Evolutionary conservation across 2,797 vertebrate genomes (phyloP).

Genomic region (Pangasius djambal): DNA sequence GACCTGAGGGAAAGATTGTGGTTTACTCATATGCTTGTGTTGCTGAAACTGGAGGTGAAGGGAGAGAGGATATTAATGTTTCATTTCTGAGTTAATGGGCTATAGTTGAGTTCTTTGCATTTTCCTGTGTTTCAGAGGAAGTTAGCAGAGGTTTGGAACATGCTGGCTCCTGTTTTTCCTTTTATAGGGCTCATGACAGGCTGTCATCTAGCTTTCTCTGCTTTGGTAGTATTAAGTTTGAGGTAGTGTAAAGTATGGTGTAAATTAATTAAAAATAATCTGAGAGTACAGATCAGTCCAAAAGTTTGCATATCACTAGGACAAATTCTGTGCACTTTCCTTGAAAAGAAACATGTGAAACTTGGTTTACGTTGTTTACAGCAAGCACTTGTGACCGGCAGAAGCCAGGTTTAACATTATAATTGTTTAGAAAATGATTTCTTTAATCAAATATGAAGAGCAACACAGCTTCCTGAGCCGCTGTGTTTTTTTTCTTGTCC

Average conservation of each 20-base stretch:
- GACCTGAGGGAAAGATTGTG: background rate
- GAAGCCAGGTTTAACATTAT: background rate
- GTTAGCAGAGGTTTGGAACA: background rate
- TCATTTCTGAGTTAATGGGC: background rate
- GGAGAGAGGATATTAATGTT: background rate
- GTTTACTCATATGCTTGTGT: background rate
- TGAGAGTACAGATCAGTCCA: background rate
- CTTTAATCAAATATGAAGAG: background rate
- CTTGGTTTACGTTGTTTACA: background rate
- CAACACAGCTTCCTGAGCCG: background rate
- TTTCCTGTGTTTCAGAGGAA: background rate
- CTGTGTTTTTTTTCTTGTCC: background rate
- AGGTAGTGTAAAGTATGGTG: background rate
- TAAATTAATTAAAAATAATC: background rate
- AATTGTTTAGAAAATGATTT: background rate
- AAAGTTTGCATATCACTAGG: background rate
- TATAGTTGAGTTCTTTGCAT: background rate
- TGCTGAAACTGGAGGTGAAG: background rate
- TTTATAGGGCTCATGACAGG: background rate
- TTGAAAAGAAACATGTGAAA: background rate
- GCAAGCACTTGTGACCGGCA: background rate
- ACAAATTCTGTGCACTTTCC: background rate
- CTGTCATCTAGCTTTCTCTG: background rate
- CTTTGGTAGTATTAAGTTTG: background rate
- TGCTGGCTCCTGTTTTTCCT: background rate